Percentiles rank a stretch among this genome's conserved stretches.
phyloP scores from a whole-genome alignment of 1,140 invertebrate genomes.

The Phthorimaea operculella region DNA sequence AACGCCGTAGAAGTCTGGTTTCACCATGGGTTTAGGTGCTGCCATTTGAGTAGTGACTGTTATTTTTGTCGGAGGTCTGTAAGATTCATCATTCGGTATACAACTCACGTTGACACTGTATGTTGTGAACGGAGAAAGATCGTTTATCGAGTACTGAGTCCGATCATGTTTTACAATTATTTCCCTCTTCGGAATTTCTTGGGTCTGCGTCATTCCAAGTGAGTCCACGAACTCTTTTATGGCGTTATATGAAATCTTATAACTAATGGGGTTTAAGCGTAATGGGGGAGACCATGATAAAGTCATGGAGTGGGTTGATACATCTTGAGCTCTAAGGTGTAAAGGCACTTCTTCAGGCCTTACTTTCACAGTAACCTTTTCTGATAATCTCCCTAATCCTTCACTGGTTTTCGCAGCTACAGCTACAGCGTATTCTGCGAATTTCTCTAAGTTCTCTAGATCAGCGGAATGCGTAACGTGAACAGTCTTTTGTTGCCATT shows the following conservation, averaged over 20 bases:
- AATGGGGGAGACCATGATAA: conserved; percentile 94
- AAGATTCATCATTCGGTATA: conserved; percentile 84
- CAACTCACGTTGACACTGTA: conserved; percentile 95
- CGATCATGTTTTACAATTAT: conserved; percentile 77
- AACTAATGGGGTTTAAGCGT: conserved; percentile 87
- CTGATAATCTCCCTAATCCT: conserved; percentile 77
- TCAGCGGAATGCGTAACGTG: conserved; percentile 90
- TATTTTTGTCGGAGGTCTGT: conserved; percentile 91
- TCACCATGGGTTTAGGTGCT: conserved; percentile 94
- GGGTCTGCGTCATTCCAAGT: conserved; percentile 90
- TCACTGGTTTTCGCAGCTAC: conserved; percentile 86
- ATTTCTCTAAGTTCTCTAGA: conserved; percentile 89
- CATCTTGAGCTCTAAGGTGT: conserved; percentile 85
- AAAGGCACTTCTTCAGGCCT: conserved; percentile 92
- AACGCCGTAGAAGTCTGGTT: conserved; percentile 92
- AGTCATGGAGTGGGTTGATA: conserved; percentile 90
- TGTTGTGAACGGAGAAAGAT: conserved; percentile 92
- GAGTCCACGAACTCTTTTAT: conserved; percentile 96
- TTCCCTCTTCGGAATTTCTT: conserved; percentile 79
- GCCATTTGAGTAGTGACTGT: conserved; percentile 97
- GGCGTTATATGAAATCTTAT: conserved; percentile 93
- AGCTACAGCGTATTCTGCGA: conserved; percentile 91
- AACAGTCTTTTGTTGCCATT: conserved; percentile 88
- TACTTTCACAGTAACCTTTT: conserved; percentile 87
- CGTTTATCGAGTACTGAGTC: conserved; percentile 81